Conservation (phyloP, 2,113 vertebrate species). For the Grallaria varia region DNA sequence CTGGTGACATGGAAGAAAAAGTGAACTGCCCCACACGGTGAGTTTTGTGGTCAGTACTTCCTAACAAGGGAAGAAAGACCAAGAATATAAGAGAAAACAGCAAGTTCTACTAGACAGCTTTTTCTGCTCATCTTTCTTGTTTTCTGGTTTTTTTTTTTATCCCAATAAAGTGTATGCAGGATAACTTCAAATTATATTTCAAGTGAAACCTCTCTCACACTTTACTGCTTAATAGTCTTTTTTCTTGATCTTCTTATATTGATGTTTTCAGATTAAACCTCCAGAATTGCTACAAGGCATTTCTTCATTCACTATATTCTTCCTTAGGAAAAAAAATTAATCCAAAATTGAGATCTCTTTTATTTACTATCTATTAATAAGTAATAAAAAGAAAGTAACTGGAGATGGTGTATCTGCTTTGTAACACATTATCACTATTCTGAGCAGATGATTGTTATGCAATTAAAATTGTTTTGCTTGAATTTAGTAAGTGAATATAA, state of each 20-base stretch:
- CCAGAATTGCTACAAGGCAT: neutral
- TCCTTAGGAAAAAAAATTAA: neutral
- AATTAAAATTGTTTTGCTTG: neutral
- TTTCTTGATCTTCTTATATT: neutral
- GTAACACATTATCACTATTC: neutral
- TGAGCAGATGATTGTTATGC: neutral
- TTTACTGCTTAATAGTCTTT: neutral
- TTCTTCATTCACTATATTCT: neutral
- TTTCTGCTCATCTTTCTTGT: neutral
- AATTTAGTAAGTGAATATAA: neutral
- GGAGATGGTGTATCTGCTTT: neutral
- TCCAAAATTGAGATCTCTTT: neutral
- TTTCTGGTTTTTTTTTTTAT: neutral
- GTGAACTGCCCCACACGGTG: neutral
- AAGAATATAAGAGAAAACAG: neutral
- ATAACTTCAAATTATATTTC: neutral
- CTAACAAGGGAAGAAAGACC: neutral
- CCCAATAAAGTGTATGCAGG: neutral
- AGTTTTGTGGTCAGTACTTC: neutral
- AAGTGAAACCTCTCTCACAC: fast-evolving
- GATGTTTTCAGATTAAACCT: neutral
- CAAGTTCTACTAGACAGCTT: neutral
- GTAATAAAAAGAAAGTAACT: neutral
- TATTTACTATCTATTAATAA: neutral
- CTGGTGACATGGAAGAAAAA: neutral